Base-by-base conservation (phyloP, 1,140 invertebrate genomes). In the Drosophila pseudoananassae region DNA sequence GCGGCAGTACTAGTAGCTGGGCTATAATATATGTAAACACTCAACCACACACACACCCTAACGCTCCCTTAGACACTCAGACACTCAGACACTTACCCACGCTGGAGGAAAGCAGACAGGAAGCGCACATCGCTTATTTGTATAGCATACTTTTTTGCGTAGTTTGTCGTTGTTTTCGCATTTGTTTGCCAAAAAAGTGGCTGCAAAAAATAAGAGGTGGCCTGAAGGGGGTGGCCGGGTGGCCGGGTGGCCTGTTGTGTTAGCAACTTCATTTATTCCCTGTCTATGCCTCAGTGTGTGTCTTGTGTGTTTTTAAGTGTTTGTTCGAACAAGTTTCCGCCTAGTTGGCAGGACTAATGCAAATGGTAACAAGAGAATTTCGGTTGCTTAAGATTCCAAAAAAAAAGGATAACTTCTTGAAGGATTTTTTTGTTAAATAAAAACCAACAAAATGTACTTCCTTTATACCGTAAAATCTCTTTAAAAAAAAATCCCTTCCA, bases 61-160 rank as follows among this genome's bases (percentile, higher is more conserved):
- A 36, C 46, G 10, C 54, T 47, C 66, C 14, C 33, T 10, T 43
- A 38, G 9, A 56, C 31, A 25, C 31, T 40, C n/a, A 57, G 25
- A 14, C 52, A 36, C 27, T 31, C 25, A 12, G 7, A n/a, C 25
- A 1, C 27, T 31, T 27, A 27, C 17, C 9, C 40, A 15, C 4
- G 53, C 45, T 15, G 23, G 59, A 38, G 17, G 20, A 14, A 10
- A 6, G 7, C 53, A 46, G 29, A 50, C 38, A 75, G 71, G 59
- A 73, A 57, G 66, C 63, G 64, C 64, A 56, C 64, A 70, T 69
- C 68, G 73, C 77, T 69, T 83, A 78, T 83, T 83, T 83, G 79
- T 83, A 56, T 78, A 71, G 80, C 61, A 79, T 78, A 78, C 80
- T 82, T 85, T 85, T 87, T 87, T 81, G 82, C 82, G 82, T 78